Evolutionary conservation across 2,888 invertebrate species (phyloP), one percentile per base, ranked within the genome.

Genomic region (Caenorhabditis macrosperma): DNA sequence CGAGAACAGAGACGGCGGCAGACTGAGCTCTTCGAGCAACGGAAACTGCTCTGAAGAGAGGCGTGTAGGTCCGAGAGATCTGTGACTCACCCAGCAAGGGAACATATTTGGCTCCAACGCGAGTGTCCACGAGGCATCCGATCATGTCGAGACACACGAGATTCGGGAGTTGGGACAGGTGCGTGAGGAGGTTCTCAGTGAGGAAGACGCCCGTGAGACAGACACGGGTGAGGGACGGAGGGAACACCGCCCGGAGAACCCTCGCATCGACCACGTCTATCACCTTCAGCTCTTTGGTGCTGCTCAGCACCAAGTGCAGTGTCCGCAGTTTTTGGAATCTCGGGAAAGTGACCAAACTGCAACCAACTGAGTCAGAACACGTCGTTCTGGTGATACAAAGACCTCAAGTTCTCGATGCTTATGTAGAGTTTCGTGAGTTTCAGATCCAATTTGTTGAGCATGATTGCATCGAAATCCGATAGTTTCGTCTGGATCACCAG

Each of bases 121-220:
- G 38, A 0, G 82, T 75, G 55, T 80, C 77, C 6, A 82, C 71
- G 4, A 80, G 17, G 38, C 72, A 72, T 33, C 82, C 82, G 26
- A 82, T 80, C 28, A 71, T 44, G 50, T 82, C 82, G 28, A 82
- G 28, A 20, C 55, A 75, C 6, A 28, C 33, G 24, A 82, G 52
- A 26, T 80, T 59, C 9, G 68, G 55, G 10, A 82, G 50, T 10
- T 28, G 26, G 4, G 57, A 17, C 35, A 82, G 28, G n/a, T 60
- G 41, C 1, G 5, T 35, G 6, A 82, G 55, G 0, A 76, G 63
- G 17, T 74, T 69, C 30, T 71, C 63, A 4, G 76, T 77, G n/a
- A 82, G 55, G 7, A 50, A 61, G 12, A 80, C 35, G 26, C 80
- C 82, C 0, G 79, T 82, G 30, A 82, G 52, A 41, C 77, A 78